Percentiles rank a stretch among this genome's conserved stretches.
phyloP scores from a whole-genome alignment of 2,888 invertebrate genomes.

The Melipona beecheii region DNA sequence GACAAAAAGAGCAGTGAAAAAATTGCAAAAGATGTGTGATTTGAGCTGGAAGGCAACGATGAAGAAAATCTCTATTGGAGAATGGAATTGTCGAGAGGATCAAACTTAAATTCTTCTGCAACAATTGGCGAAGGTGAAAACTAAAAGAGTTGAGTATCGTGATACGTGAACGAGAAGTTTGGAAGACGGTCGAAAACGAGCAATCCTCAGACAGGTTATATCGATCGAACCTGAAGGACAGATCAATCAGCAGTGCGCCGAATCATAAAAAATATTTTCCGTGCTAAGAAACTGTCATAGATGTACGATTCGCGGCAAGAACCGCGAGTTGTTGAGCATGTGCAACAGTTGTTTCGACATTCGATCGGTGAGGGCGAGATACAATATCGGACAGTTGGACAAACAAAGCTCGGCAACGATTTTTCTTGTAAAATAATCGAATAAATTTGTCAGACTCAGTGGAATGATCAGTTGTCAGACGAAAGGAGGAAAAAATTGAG shows the following conservation, averaged over 20 bases:
- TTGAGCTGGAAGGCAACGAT: too few species aligned
- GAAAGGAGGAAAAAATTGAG: too few species aligned
- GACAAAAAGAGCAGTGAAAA: too few species aligned
- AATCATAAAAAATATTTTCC: constrained; percentile 68
- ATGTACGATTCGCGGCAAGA: constrained; percentile 32
- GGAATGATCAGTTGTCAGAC: too few species aligned
- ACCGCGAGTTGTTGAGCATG: not conserved
- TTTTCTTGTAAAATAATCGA: not conserved
- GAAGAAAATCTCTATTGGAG: too few species aligned
- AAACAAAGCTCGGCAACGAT: not conserved
- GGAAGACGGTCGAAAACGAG: constrained; percentile 66
- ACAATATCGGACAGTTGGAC: constrained; percentile 18
- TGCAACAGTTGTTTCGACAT: constrained; percentile 12
- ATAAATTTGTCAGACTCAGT: not conserved
- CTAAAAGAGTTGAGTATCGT: too few species aligned
- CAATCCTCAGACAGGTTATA: constrained; percentile 74
- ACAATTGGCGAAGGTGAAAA: too few species aligned
- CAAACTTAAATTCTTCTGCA: too few species aligned
- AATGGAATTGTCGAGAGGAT: too few species aligned
- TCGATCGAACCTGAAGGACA: constrained; percentile 82
- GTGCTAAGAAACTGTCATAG: constrained; percentile 61
- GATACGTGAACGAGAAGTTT: constrained; percentile 58
- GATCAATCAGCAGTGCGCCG: constrained; percentile 83
- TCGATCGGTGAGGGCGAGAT: constrained; percentile 26
- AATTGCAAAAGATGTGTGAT: too few species aligned